Conservation (phyloP, 2,888 invertebrate species). For the Dolomedes plantarius region DNA sequence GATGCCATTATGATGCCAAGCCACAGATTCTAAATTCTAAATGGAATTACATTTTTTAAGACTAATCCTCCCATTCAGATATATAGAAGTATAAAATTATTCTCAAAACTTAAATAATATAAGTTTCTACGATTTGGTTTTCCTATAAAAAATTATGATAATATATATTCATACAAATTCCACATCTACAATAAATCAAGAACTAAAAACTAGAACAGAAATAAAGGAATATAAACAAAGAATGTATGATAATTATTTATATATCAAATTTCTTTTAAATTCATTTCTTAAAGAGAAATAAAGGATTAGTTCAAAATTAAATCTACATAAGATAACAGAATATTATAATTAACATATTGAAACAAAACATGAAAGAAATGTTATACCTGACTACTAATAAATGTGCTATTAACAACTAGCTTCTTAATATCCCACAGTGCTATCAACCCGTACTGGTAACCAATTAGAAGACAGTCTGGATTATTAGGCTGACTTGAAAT, state of each 20-base stretch:
- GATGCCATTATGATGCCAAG: slow-evolving; percentile 85
- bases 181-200: no score
- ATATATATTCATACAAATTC: no score
- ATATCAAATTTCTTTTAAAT: no score
- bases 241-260: no score
- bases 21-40: slow-evolving; percentile 83
- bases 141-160: background rate
- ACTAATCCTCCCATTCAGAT: background rate
- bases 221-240: no score
- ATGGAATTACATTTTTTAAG: background rate
- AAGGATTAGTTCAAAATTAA: no score
- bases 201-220: no score
- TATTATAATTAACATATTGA: no score
- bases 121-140: no score
- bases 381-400: slow-evolving; percentile 74
- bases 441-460: slow-evolving; percentile 94
- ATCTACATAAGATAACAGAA: no score
- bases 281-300: no score
- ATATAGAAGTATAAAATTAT: background rate
- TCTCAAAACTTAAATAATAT: background rate
- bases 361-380: background rate
- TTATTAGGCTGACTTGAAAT: slow-evolving; percentile 90
- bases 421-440: slow-evolving; percentile 90
- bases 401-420: slow-evolving; percentile 77
- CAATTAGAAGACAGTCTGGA: slow-evolving; percentile 88